These are phyloP conservation scores for Parapristionchus giblindavisi DNA, from an alignment of 2,888 invertebrate genomes.

Conservation along the genomic window DNA sequence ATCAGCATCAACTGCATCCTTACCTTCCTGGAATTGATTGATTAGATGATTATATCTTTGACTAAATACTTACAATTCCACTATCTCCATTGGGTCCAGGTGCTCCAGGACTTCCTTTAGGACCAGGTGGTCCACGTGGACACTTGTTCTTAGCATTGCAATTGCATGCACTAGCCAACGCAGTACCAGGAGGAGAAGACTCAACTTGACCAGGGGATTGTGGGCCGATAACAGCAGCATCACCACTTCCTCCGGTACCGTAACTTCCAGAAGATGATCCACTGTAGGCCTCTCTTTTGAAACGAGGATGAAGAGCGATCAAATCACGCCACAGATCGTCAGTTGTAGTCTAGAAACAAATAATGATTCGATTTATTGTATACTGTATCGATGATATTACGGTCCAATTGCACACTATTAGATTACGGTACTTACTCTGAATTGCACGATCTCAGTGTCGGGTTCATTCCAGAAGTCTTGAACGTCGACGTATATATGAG, in stretches of 20 bases:
- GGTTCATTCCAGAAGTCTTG: slow-evolving; percentile 55
- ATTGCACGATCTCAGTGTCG: slow-evolving; percentile 49
- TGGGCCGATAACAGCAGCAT: not conserved
- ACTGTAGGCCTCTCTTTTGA: slow-evolving; percentile 39
- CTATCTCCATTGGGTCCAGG: slow-evolving; percentile 19
- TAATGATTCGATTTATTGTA: not conserved
- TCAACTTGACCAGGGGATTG: slow-evolving; percentile 4
- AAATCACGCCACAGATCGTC: slow-evolving; percentile 66
- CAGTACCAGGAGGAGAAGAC: slow-evolving; percentile 21
- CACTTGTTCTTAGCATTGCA: slow-evolving; percentile 34
- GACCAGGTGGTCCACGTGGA: slow-evolving; percentile 21
- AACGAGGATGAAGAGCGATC: slow-evolving; percentile 45
- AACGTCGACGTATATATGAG: slow-evolving; percentile 53
- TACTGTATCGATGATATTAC: not conserved
- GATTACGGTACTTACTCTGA: slow-evolving; percentile 44
- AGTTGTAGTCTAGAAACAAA: slow-evolving; percentile 48
- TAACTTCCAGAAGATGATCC: not conserved
- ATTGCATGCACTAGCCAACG: slow-evolving; percentile 8
- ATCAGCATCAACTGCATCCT: slow-evolving; percentile 29
- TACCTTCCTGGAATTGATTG: not conserved
- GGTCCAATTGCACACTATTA: not conserved
- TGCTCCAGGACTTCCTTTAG: slow-evolving; percentile 10
- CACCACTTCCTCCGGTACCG: not conserved
- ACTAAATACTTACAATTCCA: slow-evolving; percentile 1
- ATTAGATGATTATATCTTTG: not conserved